Evolutionary conservation across 2,888 invertebrate genomes (phyloP).

Genomic region (Epirrita christyi): DNA sequence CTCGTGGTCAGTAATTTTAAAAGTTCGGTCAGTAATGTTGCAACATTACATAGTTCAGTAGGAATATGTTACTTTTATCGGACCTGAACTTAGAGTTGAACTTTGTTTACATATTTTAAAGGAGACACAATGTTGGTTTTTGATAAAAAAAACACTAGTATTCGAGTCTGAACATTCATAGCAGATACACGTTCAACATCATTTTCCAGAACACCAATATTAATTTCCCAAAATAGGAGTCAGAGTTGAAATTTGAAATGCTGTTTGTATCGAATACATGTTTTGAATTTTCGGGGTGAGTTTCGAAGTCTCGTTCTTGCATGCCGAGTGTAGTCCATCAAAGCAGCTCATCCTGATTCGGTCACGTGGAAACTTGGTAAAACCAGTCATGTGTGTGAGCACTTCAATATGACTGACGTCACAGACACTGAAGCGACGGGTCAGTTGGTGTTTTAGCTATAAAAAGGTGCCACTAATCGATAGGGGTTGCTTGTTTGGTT

Average conservation of each 20-base stretch:
- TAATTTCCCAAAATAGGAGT: conserved; percentile 3
- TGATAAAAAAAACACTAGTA: too few species aligned
- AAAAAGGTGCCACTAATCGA: conserved; percentile 35
- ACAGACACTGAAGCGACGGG: conserved; percentile 39
- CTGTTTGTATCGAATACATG: background rate
- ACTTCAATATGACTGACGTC: conserved; percentile 51
- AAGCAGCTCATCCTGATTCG: conserved; percentile 31
- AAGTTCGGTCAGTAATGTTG: conserved; percentile 9
- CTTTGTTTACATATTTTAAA: background rate
- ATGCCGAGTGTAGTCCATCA: conserved; percentile 8
- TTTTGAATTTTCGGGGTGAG: background rate
- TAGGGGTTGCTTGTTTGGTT: conserved; percentile 28
- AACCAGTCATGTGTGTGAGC: conserved; percentile 63
- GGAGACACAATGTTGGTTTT: too few species aligned
- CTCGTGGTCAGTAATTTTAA: conserved; percentile 15
- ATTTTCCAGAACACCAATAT: background rate
- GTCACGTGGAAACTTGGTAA: conserved; percentile 55
- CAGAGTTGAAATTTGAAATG: conserved; percentile 2
- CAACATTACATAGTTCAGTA: background rate
- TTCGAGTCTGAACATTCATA: too few species aligned
- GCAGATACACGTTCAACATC: too few species aligned
- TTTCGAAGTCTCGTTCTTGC: conserved; percentile 5
- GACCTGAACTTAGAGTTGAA: background rate
- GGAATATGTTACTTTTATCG: conserved; percentile 1
- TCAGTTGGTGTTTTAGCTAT: conserved; percentile 39